Evolutionary conservation across 2,113 vertebrate genomes (phyloP).

Genomic region (Barnardius zonarius): DNA sequence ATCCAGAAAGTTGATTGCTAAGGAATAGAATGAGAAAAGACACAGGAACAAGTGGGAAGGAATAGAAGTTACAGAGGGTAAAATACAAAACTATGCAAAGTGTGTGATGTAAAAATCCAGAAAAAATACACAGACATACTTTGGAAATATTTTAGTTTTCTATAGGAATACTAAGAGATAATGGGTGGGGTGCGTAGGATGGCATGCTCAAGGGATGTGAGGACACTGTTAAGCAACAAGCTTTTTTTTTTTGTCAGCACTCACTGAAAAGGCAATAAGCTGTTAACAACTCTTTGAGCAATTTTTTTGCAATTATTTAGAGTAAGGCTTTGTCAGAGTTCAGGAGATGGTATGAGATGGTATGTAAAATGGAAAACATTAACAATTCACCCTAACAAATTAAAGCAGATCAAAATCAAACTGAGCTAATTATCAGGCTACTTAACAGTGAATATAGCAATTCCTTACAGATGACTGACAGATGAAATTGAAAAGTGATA

Average conservation of each 20-base stretch:
- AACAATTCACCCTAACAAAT: neutral
- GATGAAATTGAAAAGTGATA: neutral
- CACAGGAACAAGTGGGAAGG: neutral
- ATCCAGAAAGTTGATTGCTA: neutral
- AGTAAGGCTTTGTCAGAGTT: neutral
- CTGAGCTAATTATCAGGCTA: neutral
- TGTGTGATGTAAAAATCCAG: neutral
- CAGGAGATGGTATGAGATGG: neutral
- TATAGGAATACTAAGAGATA: neutral
- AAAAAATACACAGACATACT: neutral
- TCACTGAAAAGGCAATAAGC: neutral
- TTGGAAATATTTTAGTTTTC: neutral
- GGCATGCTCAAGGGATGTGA: accelerated
- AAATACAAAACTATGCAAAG: neutral
- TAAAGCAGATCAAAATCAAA: neutral
- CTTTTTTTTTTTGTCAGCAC: neutral
- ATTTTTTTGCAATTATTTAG: neutral
- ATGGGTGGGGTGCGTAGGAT: neutral
- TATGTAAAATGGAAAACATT: neutral
- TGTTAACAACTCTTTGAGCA: neutral
- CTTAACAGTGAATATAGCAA: neutral
- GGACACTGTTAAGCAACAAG: neutral
- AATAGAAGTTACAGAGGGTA: neutral
- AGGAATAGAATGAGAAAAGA: neutral
- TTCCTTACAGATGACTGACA: neutral